A percentile compares a stretch with the other conserved stretches of the same genome.
Conservation (phyloP, 2,113 vertebrate species). For the Pterocles burchelli region DNA sequence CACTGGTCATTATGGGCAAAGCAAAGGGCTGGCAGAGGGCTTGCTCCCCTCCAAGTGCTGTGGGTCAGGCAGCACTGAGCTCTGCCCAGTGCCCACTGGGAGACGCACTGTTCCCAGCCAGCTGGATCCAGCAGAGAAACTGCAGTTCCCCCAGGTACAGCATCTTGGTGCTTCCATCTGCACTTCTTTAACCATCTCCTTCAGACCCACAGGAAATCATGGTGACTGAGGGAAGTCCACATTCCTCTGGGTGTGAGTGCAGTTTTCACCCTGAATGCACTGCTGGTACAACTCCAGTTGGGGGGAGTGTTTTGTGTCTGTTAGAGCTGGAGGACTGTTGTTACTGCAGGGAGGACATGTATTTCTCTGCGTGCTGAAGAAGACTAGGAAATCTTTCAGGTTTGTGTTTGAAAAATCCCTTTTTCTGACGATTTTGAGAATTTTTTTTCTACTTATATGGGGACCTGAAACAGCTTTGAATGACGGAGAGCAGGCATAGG, state of each 20-base stretch:
- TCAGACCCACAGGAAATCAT: not conserved
- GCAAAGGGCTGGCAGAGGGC: not conserved
- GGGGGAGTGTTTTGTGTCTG: not conserved
- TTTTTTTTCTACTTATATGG: not conserved
- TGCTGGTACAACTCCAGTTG: not conserved
- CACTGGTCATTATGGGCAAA: not conserved
- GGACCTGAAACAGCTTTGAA: not conserved
- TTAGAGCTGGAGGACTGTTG: not conserved
- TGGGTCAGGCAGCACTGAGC: not conserved
- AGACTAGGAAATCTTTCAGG: not conserved
- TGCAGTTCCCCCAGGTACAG: not conserved
- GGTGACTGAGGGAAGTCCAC: not conserved
- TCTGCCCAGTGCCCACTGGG: accelerated
- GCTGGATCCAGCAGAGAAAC: not conserved
- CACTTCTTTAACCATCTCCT: not conserved
- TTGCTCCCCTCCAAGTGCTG: accelerated
- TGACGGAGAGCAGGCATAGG: not conserved
- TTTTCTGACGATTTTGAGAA: not conserved
- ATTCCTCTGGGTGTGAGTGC: not conserved
- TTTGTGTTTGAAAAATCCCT: not conserved
- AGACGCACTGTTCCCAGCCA: not conserved
- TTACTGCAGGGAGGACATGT: not conserved
- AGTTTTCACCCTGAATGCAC: not conserved
- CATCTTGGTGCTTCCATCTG: not conserved
- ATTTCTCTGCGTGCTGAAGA: not conserved